Base-by-base conservation (phyloP, 2,888 invertebrate genomes). In the Luperina nickerlii region DNA sequence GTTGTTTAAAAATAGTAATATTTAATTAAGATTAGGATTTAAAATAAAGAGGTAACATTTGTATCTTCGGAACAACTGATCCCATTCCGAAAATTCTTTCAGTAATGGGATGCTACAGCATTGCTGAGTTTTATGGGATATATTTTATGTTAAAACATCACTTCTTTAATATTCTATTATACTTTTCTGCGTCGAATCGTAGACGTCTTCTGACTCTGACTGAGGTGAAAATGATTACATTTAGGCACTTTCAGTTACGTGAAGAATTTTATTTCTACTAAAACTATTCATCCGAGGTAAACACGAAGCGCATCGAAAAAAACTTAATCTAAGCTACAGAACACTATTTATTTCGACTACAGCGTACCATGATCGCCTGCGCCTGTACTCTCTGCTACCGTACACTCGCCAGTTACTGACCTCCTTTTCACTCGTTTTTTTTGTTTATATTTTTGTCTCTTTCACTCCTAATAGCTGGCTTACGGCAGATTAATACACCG, bases 401-500 rank as follows among this genome's bases (percentile, higher is more conserved):
- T 93, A 93, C 93, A 90, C 92, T 93, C 92, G 94, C 95, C 96
- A 95, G 96, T 96, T 96, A 96, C 92, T 95, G 96, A 94, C 96
- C 96, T 95, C 95, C 92, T 94, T 92, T 94, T 91, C 88, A 85
- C 83, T 89, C 88, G 85, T 92, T 88, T 87, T 78, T 92, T 94
- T 93, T 93, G 91, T 90, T 84, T 86, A 87, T 87, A 91, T 88
- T 92, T 92, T 93, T 92, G 89, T 93, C 92, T 90, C 92, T 87
- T 90, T 92, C 92, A 88, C 90, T 87, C 91, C 92, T 95, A 95
- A 95, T 95, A 94, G 93, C 90, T 92, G 92, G 91, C 94, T 95
- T 95, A 96, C 93, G 92, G 90, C 90, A 94, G 95, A 95, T 95
- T 96, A 96, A 96, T 96, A 95, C 92, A 88, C 91, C 75, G 87